Base-by-base conservation (phyloP, 2,888 invertebrate species). In the Drosophila yooni region DNA sequence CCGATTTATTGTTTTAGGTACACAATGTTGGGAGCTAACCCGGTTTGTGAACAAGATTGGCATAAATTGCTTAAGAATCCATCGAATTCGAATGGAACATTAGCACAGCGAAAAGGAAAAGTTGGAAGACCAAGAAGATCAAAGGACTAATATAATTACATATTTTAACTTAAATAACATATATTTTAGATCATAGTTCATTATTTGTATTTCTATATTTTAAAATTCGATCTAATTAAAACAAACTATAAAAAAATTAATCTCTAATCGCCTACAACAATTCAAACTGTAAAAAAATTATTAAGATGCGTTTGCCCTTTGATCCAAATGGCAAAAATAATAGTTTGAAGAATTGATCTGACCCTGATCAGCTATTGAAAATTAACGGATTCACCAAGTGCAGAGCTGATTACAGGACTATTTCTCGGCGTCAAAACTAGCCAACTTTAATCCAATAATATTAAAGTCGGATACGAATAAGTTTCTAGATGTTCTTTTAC, bases 1-100 rank as follows among this genome's bases (percentile, higher is more conserved):
- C 31, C 53, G 33, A 7, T 36, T 25, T 29, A 25, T 51, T 46
- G 29, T 89, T 88, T 33, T 92, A 96, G 96, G 94, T 98, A 97
- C 94, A 97, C 97, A 94, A 96, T 98, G 95, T 94, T 98, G 89
- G 96, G 97, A 92, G 98, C 98, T 82, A 96, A 96, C 92, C 95
- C 98, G 92, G 96, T 98, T 81, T 98, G 98, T 94, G 98, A 98
- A 94, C 97, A 98, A 94, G 98, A 98, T 94, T 98, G 97, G 96
- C 97, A 98, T 94, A 98, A 98, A 94, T 95, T 98, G 92, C 95
- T 97, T 94, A 97, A 97, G 94, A 95, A 94, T 86, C 96, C 96
- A 84, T 79, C 91, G 81, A 94, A 94, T 88, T 92, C 94, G 79
- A 94, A 94, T 83, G 95, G 96, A 84, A 94, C 94, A 76, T 94